These are phyloP conservation scores for Poecilia picta DNA, from an alignment of 2,797 vertebrate species.

Conservation along the genomic window DNA sequence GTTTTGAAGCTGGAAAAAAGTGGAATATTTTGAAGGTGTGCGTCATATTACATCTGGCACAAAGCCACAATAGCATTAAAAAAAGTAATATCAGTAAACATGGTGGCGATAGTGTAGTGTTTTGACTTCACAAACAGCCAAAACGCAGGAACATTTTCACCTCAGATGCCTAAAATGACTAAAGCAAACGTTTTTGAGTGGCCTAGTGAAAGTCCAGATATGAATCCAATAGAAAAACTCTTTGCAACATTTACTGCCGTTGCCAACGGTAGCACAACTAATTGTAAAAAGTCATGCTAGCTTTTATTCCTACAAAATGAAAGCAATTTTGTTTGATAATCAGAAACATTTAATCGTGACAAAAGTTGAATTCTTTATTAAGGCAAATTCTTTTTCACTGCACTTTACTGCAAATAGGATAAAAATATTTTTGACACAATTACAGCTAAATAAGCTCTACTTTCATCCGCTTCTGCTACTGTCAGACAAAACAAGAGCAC, in stretches of 20 bases:
- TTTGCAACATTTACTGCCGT: neutral
- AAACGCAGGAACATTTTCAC: neutral
- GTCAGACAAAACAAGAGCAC: conserved; percentile 10
- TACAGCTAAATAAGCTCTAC: neutral
- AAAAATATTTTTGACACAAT: neutral
- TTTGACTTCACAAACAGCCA: neutral
- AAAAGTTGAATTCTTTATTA: neutral
- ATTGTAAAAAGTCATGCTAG: neutral
- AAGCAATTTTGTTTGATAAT: neutral
- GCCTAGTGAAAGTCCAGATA: neutral
- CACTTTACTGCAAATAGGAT: neutral
- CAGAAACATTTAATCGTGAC: neutral
- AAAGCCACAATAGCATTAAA: neutral
- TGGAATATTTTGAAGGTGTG: neutral
- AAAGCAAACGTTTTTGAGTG: neutral
- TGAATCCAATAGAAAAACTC: neutral
- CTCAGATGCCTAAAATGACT: neutral
- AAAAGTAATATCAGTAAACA: neutral
- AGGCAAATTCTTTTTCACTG: neutral
- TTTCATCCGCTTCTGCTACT: neutral
- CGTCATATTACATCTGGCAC: neutral
- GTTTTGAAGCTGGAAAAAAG: neutral
- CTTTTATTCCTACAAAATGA: neutral
- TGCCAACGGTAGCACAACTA: neutral
- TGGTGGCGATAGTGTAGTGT: neutral